These are phyloP conservation scores for Drosophila ogumai DNA, from an alignment of 1,140 invertebrate species.

Conservation along the genomic window DNA sequence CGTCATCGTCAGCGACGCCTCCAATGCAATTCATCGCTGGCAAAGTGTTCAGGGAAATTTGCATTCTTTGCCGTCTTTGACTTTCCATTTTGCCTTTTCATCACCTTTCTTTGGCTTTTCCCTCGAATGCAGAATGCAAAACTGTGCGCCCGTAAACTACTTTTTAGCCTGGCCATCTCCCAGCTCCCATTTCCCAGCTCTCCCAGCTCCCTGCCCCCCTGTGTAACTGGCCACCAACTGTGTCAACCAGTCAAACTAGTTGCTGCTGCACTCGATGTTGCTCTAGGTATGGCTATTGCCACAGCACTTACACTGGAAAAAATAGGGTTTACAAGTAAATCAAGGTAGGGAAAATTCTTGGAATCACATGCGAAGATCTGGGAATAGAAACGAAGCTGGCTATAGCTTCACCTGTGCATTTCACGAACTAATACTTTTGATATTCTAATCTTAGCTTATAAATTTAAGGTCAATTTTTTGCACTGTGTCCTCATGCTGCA, in stretches of 20 bases:
- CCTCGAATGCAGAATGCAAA: slow-evolving; percentile 44
- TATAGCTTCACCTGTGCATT: background rate
- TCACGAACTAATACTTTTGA: background rate
- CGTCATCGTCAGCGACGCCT: slow-evolving; percentile 10
- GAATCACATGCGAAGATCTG: background rate
- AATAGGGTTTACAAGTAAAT: background rate
- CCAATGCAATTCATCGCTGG: slow-evolving; percentile 28
- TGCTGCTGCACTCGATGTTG: slow-evolving; percentile 48
- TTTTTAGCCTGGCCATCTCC: slow-evolving; percentile 44
- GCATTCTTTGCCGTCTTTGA: slow-evolving; percentile 58
- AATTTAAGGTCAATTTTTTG: background rate
- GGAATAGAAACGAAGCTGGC: background rate
- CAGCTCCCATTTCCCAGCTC: background rate
- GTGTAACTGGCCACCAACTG: slow-evolving; percentile 66
- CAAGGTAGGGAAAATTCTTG: background rate
- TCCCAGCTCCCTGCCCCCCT: background rate
- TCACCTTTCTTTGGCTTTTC: slow-evolving; percentile 43
- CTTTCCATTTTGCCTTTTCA: slow-evolving; percentile 60
- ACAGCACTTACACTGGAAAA: slow-evolving; percentile 2
- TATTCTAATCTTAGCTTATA: background rate
- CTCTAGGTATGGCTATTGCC: slow-evolving; percentile 6
- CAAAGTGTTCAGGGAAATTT: slow-evolving; percentile 51
- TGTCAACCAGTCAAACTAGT: slow-evolving; percentile 79
- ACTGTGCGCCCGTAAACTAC: slow-evolving; percentile 68
- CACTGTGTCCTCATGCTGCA: background rate